Conservation (phyloP, 2,113 vertebrate species). For the Microtus pennsylvanicus region DNA sequence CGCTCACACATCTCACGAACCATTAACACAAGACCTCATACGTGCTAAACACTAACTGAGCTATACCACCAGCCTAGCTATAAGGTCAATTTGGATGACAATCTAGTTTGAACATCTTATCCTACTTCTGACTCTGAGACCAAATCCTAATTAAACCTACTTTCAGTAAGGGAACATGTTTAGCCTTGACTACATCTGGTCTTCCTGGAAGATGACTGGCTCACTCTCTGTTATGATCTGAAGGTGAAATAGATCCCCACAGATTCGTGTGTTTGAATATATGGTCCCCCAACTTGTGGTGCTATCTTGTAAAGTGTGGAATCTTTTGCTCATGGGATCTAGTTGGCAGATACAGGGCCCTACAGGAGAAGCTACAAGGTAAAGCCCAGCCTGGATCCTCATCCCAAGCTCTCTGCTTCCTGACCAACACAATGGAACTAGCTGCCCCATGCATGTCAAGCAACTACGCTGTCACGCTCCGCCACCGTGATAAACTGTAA, state of each 20-base stretch:
- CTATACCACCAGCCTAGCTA: background rate
- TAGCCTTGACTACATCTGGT: conserved; percentile 5
- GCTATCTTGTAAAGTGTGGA: background rate
- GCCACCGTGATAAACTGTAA: background rate
- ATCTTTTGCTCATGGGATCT: background rate
- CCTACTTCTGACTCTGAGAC: background rate
- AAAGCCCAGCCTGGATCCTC: background rate
- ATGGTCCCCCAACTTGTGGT: background rate
- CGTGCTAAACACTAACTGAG: background rate
- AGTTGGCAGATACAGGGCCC: background rate
- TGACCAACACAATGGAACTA: background rate
- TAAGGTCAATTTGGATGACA: conserved; percentile 5
- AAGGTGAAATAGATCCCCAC: background rate
- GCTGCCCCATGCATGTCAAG: background rate
- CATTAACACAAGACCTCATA: background rate
- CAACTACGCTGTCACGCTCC: background rate
- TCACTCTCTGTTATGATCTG: background rate
- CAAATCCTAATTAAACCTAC: conserved; percentile 2
- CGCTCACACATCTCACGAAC: background rate
- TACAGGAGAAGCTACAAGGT: background rate
- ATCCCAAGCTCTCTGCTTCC: background rate
- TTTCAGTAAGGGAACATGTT: conserved; percentile 31
- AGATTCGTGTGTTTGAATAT: background rate
- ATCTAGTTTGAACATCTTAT: background rate
- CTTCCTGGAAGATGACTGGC: background rate